Percentiles rank a stretch among this genome's conserved stretches.
Evolutionary conservation across 2,113 vertebrate species (phyloP).

Genomic region (Monarcha castaneiventris): DNA sequence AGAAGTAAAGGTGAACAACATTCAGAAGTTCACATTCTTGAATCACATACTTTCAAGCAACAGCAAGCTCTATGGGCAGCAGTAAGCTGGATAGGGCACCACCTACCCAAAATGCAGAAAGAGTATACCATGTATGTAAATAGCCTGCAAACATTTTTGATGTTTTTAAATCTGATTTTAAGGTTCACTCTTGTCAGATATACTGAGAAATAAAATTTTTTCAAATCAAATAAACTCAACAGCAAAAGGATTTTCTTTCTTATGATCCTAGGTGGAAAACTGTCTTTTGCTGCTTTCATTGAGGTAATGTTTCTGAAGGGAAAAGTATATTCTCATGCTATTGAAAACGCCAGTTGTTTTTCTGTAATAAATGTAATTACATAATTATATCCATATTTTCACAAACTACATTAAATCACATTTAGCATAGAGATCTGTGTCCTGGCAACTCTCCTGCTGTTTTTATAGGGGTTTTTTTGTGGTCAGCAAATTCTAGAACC

Average conservation of each 20-base stretch:
- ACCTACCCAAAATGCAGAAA: background rate
- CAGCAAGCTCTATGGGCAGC: background rate
- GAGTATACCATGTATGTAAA: background rate
- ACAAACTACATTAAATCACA: constrained; percentile 22
- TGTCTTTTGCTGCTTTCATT: constrained; percentile 46
- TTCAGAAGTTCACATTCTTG: background rate
- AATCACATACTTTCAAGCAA: background rate
- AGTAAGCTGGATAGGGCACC: background rate
- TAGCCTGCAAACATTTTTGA: background rate
- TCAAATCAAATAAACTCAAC: background rate
- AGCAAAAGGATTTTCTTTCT: constrained; percentile 28
- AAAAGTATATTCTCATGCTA: constrained; percentile 21
- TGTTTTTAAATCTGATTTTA: background rate
- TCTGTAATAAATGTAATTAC: constrained; percentile 21
- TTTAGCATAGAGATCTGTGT: constrained; percentile 43
- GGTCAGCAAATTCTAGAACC: constrained; percentile 21
- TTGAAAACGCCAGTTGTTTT: background rate
- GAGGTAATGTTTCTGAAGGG: constrained; percentile 20
- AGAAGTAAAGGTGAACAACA: background rate
- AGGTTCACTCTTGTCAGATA: background rate
- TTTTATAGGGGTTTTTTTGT: constrained; percentile 39
- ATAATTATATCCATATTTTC: background rate
- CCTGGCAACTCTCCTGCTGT: constrained; percentile 27
- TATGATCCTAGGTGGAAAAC: constrained; percentile 37
- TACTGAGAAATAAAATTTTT: background rate